Conservation (phyloP, 2,797 vertebrate species). For the Kryptopterus vitreolus region DNA sequence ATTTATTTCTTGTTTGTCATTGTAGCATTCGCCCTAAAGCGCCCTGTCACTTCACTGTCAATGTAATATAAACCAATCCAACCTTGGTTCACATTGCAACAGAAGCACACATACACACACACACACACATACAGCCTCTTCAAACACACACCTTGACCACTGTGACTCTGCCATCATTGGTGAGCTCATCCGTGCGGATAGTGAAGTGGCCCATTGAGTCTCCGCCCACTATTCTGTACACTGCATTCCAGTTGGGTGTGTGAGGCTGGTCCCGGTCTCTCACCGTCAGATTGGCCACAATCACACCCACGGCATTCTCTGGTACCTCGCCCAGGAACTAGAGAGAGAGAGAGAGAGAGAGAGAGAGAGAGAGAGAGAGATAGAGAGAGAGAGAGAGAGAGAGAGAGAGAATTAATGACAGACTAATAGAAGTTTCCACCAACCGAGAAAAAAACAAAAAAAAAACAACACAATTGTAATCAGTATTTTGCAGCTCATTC, state of each 20-base stretch:
- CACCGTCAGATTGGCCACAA: slow-evolving; percentile 93
- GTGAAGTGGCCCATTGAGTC: slow-evolving; percentile 91
- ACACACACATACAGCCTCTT: too few species aligned
- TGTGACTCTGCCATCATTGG: slow-evolving; percentile 93
- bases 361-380: neutral
- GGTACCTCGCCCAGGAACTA: slow-evolving; percentile 92
- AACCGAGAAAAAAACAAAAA: neutral
- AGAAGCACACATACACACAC: too few species aligned
- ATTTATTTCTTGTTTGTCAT: too few species aligned
- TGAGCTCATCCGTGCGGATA: slow-evolving; percentile 89
- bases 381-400: neutral
- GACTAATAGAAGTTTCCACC: neutral
- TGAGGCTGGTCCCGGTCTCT: slow-evolving; percentile 93
- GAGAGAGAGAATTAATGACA: neutral
- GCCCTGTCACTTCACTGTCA: too few species aligned
- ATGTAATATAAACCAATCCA: too few species aligned
- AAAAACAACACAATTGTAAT: neutral
- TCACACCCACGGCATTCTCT: slow-evolving; percentile 88
- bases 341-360: neutral
- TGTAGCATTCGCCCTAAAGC: too few species aligned
- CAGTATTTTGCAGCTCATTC: neutral
- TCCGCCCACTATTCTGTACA: slow-evolving; percentile 93
- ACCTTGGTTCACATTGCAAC: too few species aligned
- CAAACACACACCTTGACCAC: slow-evolving; percentile 85
- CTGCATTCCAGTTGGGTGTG: slow-evolving; percentile 95